Percentiles rank a stretch among this genome's conserved stretches.
phyloP scores from a whole-genome alignment of 2,797 vertebrate species.

The Rhynchotus rufescens region DNA sequence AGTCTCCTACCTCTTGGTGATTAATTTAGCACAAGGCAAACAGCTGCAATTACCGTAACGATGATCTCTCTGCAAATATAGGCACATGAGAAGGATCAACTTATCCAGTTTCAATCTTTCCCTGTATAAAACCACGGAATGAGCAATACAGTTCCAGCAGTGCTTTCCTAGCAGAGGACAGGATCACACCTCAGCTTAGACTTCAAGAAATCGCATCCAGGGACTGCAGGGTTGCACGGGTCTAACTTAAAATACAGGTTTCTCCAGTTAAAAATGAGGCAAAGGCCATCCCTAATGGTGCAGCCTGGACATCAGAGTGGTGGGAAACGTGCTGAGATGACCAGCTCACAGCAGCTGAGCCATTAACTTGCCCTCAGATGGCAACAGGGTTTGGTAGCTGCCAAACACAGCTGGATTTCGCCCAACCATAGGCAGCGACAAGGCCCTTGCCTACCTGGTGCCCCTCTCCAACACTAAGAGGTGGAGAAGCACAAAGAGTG shows the following conservation, averaged over 20 bases:
- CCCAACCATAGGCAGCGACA: neutral
- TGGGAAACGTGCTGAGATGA: neutral
- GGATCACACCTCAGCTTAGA: neutral
- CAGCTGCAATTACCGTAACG: neutral
- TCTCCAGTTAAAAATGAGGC: neutral
- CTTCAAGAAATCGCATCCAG: neutral
- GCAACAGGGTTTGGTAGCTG: neutral
- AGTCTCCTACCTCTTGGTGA: neutral
- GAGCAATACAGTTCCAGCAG: neutral
- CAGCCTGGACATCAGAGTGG: neutral
- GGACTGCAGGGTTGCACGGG: neutral
- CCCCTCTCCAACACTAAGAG: neutral
- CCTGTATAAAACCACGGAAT: neutral
- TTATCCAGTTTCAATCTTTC: neutral
- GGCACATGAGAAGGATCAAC: neutral
- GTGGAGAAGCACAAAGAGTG: fast-evolving
- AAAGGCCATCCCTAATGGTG: neutral
- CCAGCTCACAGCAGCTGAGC: neutral
- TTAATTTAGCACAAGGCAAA: neutral
- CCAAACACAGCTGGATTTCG: neutral
- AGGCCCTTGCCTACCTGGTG: neutral
- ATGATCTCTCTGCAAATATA: neutral
- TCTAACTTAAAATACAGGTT: neutral
- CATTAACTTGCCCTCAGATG: neutral
- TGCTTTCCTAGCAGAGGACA: neutral